A percentile compares a stretch with the other conserved stretches of the same genome.
These are phyloP conservation scores for Glareola pratincola DNA, from an alignment of 2,113 vertebrate species.

Conservation along the genomic window DNA sequence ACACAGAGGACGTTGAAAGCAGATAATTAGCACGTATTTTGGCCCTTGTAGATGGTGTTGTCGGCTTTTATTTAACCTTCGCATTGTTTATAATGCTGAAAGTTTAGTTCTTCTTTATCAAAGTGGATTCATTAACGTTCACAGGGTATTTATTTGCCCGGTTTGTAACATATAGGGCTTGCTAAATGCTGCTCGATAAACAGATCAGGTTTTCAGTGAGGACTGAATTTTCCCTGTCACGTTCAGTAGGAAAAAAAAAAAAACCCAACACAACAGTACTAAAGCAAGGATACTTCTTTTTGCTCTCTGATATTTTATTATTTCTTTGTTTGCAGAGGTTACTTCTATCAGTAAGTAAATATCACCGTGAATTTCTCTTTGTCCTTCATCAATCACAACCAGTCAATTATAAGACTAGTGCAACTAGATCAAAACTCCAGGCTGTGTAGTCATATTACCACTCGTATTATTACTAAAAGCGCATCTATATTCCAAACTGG, in stretches of 20 bases:
- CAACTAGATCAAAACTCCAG: constrained; percentile 77
- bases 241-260: not conserved
- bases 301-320: constrained; percentile 51
- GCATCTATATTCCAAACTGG: constrained; percentile 85
- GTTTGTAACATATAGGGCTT: not conserved
- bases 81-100: constrained; percentile 28
- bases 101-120: constrained; percentile 29
- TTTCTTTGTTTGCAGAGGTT: constrained; percentile 74
- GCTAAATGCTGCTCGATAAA: constrained; percentile 54
- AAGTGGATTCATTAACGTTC: constrained; percentile 11
- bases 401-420: constrained; percentile 76
- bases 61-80: constrained; percentile 47
- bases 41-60: constrained; percentile 10
- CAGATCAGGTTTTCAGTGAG: constrained; percentile 53
- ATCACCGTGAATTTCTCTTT: constrained; percentile 70
- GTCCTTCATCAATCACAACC: constrained; percentile 79
- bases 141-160: not conserved
- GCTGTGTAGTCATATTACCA: constrained; percentile 74
- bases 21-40: not conserved
- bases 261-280: not conserved
- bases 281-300: constrained; percentile 25
- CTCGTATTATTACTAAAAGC: constrained; percentile 82
- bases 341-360: constrained; percentile 71
- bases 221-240: constrained; percentile 62
- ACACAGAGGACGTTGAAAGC: not conserved